These are phyloP conservation scores for Cyprinodon tularosa DNA, from an alignment of 2,113 vertebrate genomes.

Conservation along the genomic window DNA sequence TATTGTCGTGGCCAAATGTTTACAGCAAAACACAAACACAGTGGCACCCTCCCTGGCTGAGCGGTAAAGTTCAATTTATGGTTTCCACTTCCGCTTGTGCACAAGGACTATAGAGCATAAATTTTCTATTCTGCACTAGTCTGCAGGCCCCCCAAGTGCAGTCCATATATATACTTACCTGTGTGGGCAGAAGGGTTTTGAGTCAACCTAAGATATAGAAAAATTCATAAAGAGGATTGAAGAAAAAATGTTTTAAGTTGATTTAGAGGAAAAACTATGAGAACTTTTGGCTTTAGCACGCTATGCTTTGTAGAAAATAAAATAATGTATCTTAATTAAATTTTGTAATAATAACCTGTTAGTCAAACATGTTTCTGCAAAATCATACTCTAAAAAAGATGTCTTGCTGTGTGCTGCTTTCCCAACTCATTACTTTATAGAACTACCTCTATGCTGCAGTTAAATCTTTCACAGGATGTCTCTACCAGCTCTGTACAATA, in stretches of 20 bases:
- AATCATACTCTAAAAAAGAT: not conserved
- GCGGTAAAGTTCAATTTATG: not conserved
- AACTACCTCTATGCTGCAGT: not conserved
- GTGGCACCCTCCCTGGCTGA: not conserved
- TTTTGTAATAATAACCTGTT: not conserved
- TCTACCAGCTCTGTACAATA: not conserved
- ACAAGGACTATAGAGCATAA: not conserved
- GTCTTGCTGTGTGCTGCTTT: not conserved
- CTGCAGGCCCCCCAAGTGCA: not conserved
- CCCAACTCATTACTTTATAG: not conserved
- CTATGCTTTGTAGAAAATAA: not conserved
- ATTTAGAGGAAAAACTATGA: not conserved
- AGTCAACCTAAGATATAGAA: no score
- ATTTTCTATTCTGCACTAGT: not conserved
- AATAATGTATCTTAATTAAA: not conserved
- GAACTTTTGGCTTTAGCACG: not conserved
- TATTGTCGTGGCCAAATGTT: not conserved
- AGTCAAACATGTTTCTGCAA: not conserved
- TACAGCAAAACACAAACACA: not conserved
- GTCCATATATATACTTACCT: not conserved
- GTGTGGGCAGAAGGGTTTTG: not conserved
- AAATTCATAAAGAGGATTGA: no score
- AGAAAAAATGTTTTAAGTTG: not conserved
- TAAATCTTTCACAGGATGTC: not conserved
- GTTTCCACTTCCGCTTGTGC: not conserved